Base-by-base conservation (phyloP, 2,888 invertebrate genomes). In the Oscheius sp. region DNA sequence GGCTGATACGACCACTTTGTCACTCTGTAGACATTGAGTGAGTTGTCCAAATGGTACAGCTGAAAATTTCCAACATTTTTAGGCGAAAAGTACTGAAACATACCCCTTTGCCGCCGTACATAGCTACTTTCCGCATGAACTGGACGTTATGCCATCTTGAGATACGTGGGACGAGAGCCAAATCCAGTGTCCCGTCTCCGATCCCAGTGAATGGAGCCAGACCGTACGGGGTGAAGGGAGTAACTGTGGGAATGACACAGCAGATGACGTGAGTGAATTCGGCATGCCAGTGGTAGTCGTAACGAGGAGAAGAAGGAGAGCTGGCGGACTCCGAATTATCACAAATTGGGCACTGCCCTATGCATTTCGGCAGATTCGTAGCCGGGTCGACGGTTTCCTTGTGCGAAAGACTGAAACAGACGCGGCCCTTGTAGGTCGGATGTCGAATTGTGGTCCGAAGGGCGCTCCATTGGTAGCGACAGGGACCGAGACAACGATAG, bases 401-500 rank as follows among this genome's bases (percentile, higher is more conserved):
- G 33, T 77, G 76, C 10, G 82, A 81, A 11, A 84, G 53, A 1
- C 81, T 77, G 71, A 84, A 84, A 29, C 79, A 78, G 5, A 84
- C 81, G 9, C 71, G 75, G 60, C 84, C 84, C 5, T 79, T 74
- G 63, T 88, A 88, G 11, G 84, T 83, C 7, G 87, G 88, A 77
- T 88, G 85, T 10, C 86, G 83, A 33, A 86, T 79, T 11, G 88
- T 87, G 11, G 88, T 88, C 11, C 88, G 83, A 11, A 88, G 81
- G 10, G 88, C 83, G 71, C 83, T 83, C 84, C 85, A 88, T 72
- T 88, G 86, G 70, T 95, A 95, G 80, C 95, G 91, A 80, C 92
- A 92, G 21, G 95, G 94, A 53, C 95, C 95, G 93, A 95, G 93
- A 93, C 94, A 94, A 59, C 95, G 91, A 85, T 93, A 93, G 77